Conservation (phyloP, 2,113 vertebrate genomes). For the Gallinago paraguaiae region DNA sequence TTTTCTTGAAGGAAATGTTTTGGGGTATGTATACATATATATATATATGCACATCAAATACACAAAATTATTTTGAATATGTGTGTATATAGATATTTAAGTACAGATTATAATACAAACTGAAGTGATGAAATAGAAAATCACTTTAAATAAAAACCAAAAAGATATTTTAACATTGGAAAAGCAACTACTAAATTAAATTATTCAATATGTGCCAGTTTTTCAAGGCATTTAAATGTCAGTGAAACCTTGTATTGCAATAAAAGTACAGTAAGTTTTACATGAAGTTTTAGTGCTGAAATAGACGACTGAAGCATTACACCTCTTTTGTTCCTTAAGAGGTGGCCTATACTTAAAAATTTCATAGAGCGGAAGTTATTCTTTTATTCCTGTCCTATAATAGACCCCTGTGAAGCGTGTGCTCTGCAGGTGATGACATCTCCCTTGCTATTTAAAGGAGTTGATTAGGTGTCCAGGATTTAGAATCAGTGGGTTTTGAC, state of each 20-base stretch:
- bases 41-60: background rate
- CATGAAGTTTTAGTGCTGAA: background rate
- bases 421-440: background rate
- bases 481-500: background rate
- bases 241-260: background rate
- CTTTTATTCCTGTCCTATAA: background rate
- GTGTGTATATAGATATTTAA: background rate
- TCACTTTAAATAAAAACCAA: background rate
- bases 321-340: background rate
- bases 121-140: background rate
- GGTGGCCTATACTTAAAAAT: background rate
- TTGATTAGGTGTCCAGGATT: background rate
- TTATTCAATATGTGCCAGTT: background rate
- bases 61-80: background rate
- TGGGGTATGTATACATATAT: background rate
- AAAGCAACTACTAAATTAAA: background rate
- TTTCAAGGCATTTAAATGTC: slow-evolving; percentile 1
- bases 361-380: background rate
- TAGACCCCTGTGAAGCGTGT: background rate
- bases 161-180: background rate
- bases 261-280: background rate
- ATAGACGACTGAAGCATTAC: background rate
- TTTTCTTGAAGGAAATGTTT: background rate
- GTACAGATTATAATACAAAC: background rate
- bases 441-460: background rate